A percentile compares a stretch with the other conserved stretches of the same genome.
These are phyloP conservation scores for Pseudoips prasinana DNA, from an alignment of 2,888 invertebrate species.

Conservation along the genomic window DNA sequence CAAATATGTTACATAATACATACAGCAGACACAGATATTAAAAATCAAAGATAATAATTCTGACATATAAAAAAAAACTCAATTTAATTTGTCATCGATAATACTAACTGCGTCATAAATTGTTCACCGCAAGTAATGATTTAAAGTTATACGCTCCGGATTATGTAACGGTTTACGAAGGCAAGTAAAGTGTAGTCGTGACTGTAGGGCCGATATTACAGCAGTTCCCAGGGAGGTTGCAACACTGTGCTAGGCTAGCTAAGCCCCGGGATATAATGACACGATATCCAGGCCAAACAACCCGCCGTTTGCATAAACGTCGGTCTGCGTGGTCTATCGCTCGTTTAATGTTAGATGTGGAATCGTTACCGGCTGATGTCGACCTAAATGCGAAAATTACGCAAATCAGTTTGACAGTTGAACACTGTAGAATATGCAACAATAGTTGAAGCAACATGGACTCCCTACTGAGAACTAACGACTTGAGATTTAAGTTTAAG, in stretches of 20 bases:
- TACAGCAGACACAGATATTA: too few species aligned
- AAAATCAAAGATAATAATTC: too few species aligned
- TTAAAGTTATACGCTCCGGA: slow-evolving; percentile 47
- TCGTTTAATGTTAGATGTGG: slow-evolving; percentile 46
- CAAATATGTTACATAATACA: too few species aligned
- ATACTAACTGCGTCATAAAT: slow-evolving; percentile 46
- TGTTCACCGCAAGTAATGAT: slow-evolving; percentile 51
- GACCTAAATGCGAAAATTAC: slow-evolving; percentile 50
- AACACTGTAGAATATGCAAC: slow-evolving; percentile 21
- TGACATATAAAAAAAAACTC: too few species aligned
- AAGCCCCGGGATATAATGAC: slow-evolving; percentile 57
- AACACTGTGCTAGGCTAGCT: slow-evolving; percentile 41
- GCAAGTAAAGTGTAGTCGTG: slow-evolving; percentile 59
- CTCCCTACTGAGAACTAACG: slow-evolving; percentile 9
- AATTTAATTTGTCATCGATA: too few species aligned
- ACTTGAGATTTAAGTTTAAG: neutral
- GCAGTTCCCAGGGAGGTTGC: slow-evolving; percentile 62
- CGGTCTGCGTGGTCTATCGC: slow-evolving; percentile 53
- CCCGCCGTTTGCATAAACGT: slow-evolving; percentile 66
- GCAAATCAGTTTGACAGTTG: slow-evolving; percentile 45
- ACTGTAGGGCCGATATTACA: slow-evolving; percentile 50
- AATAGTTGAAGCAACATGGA: slow-evolving; percentile 19
- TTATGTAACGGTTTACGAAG: slow-evolving; percentile 56
- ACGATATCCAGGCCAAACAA: slow-evolving; percentile 56
- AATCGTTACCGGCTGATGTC: slow-evolving; percentile 39